A percentile compares a stretch with the other conserved stretches of the same genome.
Evolutionary conservation across 2,113 vertebrate genomes (phyloP).

Genomic region (Myotis lucifugus): DNA sequence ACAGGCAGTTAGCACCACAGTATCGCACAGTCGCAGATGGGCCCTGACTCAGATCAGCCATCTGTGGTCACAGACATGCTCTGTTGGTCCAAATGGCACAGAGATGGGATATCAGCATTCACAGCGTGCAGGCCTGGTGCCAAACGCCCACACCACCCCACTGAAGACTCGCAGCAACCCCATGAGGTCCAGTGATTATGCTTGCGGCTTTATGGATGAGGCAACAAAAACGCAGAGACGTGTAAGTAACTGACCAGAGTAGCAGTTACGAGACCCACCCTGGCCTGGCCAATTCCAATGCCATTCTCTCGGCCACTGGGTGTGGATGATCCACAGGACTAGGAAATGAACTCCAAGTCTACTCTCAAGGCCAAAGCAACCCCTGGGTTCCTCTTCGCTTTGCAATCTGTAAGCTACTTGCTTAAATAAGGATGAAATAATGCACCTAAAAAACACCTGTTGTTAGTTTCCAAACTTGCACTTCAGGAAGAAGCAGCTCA

Average conservation of each 20-base stretch:
- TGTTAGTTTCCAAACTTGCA: background rate
- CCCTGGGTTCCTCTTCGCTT: background rate
- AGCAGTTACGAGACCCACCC: background rate
- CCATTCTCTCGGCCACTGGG: background rate
- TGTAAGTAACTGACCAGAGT: background rate
- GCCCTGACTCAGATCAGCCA: background rate
- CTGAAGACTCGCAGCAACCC: background rate
- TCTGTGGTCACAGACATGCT: slow-evolving; percentile 21
- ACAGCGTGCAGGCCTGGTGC: background rate
- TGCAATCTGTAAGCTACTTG: background rate
- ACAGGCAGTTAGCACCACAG: background rate
- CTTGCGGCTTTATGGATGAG: background rate
- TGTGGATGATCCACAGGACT: rapidly evolving
- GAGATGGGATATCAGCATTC: background rate
- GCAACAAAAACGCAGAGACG: background rate
- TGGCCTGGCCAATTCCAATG: background rate
- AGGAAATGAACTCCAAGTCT: background rate
- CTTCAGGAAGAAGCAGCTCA: background rate
- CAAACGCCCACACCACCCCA: background rate
- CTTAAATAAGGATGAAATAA: background rate
- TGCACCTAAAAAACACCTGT: background rate
- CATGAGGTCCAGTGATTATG: background rate
- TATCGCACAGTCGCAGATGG: background rate
- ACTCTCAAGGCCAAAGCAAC: background rate
- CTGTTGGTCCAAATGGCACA: background rate